phyloP scores from a whole-genome alignment of 2,888 invertebrate genomes.

The Hecatera dysodea region DNA sequence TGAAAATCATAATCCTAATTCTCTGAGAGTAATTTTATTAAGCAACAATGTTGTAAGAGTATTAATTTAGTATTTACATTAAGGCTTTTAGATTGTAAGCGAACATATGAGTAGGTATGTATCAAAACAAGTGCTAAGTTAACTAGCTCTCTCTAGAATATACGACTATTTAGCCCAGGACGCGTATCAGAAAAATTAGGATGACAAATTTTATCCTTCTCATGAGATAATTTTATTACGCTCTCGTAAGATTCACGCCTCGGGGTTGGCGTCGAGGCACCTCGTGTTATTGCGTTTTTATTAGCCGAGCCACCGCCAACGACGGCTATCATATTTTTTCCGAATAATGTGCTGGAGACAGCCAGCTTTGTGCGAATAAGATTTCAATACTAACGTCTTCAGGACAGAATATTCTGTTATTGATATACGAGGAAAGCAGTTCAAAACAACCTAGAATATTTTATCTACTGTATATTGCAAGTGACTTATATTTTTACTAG shows the following conservation, averaged over 20 bases:
- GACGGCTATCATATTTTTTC: slow-evolving; percentile 81
- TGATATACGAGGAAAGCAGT: slow-evolving; percentile 27
- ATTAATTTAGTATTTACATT: slow-evolving; percentile 9
- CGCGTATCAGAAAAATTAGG: slow-evolving; percentile 76
- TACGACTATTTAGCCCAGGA: slow-evolving; percentile 49
- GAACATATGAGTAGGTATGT: too few species aligned
- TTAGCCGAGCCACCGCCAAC: slow-evolving; percentile 77
- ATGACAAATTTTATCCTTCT: slow-evolving; percentile 83
- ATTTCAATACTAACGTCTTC: slow-evolving; percentile 72
- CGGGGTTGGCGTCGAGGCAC: slow-evolving; percentile 75
- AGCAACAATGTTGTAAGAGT: background rate
- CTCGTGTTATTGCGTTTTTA: slow-evolving; percentile 88
- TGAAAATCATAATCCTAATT: slow-evolving; percentile 21
- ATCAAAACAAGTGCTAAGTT: slow-evolving; percentile 22
- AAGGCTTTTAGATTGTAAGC: slow-evolving; percentile 6
- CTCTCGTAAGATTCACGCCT: slow-evolving; percentile 81
- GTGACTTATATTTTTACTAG: background rate
- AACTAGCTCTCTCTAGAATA: slow-evolving; percentile 13
- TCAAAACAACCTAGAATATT: slow-evolving; percentile 10
- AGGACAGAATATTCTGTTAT: slow-evolving; percentile 25
- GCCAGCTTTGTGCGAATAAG: slow-evolving; percentile 77
- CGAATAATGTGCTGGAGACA: slow-evolving; percentile 78
- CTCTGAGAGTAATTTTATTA: slow-evolving; percentile 7
- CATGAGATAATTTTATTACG: slow-evolving; percentile 87
- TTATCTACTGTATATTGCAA: background rate